Conservation (phyloP, 2,888 invertebrate species). For the Steromphala cineraria region DNA sequence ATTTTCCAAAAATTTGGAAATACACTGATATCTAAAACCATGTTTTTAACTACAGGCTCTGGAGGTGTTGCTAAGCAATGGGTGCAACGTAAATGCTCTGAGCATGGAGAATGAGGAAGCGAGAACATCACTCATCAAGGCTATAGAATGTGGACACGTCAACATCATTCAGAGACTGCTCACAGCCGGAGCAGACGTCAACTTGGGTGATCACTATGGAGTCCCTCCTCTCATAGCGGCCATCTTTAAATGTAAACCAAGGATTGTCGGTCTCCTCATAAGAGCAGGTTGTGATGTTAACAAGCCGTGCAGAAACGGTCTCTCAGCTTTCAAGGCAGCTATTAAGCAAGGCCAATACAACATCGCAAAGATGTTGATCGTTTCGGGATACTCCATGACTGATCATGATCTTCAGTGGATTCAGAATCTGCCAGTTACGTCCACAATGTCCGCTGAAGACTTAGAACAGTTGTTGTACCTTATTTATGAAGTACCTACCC, state of each 20-base stretch:
- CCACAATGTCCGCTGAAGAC: neutral
- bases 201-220: slow-evolving; percentile 38
- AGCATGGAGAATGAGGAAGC: slow-evolving; percentile 40
- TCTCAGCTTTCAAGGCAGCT: slow-evolving; percentile 18
- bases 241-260: slow-evolving; percentile 10
- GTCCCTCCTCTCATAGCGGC: slow-evolving; percentile 41
- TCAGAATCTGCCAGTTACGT: neutral
- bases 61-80: slow-evolving; percentile 42
- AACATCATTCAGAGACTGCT: slow-evolving; percentile 42
- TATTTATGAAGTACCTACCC: neutral
- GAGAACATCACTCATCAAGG: slow-evolving; percentile 46
- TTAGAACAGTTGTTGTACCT: neutral
- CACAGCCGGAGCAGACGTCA: slow-evolving; percentile 43
- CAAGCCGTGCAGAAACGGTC: neutral
- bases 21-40: no score
- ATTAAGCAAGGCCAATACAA: neutral
- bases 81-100: slow-evolving; percentile 26
- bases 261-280: neutral
- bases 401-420: neutral
- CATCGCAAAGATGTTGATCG: neutral
- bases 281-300: slow-evolving; percentile 25
- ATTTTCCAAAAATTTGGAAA: no score
- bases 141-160: slow-evolving; percentile 39
- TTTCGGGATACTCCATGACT: neutral
- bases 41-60: slow-evolving; percentile 18